Evolutionary conservation across 2,888 invertebrate species (phyloP).

Genomic region (Dusona sp.): DNA sequence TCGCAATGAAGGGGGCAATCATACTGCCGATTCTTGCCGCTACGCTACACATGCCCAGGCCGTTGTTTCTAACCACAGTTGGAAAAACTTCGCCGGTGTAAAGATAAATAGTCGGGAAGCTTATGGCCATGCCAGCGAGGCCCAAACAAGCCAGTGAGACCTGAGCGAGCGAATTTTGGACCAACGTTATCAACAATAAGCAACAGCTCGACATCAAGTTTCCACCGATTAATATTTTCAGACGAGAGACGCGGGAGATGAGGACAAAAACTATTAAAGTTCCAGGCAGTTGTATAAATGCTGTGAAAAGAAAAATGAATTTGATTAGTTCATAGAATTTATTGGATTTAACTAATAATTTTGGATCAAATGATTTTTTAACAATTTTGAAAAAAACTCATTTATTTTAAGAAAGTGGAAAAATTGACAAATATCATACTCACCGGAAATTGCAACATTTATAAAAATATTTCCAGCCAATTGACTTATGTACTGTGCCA

Average conservation of each 20-base stretch:
- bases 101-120: constrained; percentile 94
- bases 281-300: constrained; percentile 81
- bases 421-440: constrained; percentile 5
- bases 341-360: too few species aligned
- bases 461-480: constrained; percentile 86
- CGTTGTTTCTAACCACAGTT: constrained; percentile 94
- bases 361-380: not conserved
- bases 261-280: constrained; percentile 78
- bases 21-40: constrained; percentile 94
- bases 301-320: constrained; percentile 73
- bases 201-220: constrained; percentile 78
- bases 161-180: constrained; percentile 81
- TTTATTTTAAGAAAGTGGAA: too few species aligned
- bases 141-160: constrained; percentile 90
- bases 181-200: constrained; percentile 76
- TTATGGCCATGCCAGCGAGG: constrained; percentile 92
- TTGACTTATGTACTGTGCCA: constrained; percentile 86
- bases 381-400: not conserved
- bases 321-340: too few species aligned
- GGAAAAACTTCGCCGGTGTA: constrained; percentile 96
- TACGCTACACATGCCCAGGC: constrained; percentile 94
- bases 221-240: constrained; percentile 80
- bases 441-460: constrained; percentile 86
- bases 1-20: constrained; percentile 93
- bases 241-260: constrained; percentile 81